These are phyloP conservation scores for Lycia hirtaria DNA, from an alignment of 2,888 invertebrate genomes.

Conservation along the genomic window DNA sequence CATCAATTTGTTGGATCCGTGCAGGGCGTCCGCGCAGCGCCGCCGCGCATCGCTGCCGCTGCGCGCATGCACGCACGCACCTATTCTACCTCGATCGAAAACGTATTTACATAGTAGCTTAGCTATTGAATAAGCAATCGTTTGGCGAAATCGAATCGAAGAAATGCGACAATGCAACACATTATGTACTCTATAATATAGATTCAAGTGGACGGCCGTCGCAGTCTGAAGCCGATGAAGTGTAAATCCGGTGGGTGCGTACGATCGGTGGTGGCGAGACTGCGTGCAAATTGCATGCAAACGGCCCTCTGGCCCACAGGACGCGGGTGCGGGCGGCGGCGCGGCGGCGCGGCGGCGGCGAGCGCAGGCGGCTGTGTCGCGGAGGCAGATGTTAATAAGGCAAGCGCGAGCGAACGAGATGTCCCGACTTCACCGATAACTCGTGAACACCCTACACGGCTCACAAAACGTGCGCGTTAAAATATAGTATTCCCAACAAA, in stretches of 20 bases:
- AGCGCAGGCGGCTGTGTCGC: slow-evolving; percentile 53
- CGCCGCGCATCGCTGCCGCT: slow-evolving; percentile 60
- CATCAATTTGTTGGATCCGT: slow-evolving; percentile 66
- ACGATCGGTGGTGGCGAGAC: slow-evolving; percentile 56
- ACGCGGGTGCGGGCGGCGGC: slow-evolving; percentile 49
- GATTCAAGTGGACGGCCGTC: slow-evolving; percentile 19
- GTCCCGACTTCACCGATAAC: slow-evolving; percentile 38
- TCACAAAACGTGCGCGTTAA: slow-evolving; percentile 13
- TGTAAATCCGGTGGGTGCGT: slow-evolving; percentile 62
- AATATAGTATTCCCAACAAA: slow-evolving; percentile 7
- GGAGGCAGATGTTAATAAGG: slow-evolving; percentile 75
- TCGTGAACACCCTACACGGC: slow-evolving; percentile 10
- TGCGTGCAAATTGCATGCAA: slow-evolving; percentile 66
- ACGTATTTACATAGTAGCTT: slow-evolving; percentile 68
- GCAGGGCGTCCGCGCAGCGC: slow-evolving; percentile 55
- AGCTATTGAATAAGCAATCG: slow-evolving; percentile 64
- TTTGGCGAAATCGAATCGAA: slow-evolving; percentile 69
- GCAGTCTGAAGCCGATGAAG: slow-evolving; percentile 49
- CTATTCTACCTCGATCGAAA: slow-evolving; percentile 62
- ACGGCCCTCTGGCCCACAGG: slow-evolving; percentile 47
- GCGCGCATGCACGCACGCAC: slow-evolving; percentile 64
- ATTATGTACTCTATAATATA: slow-evolving; percentile 27
- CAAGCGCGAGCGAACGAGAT: slow-evolving; percentile 53
- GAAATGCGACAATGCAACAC: slow-evolving; percentile 54
- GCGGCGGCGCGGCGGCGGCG: too few relatives aligned